Evolutionary conservation across 2,113 vertebrate genomes (phyloP), one percentile per base, ranked within the genome.

Genomic region (Platanista minor): DNA sequence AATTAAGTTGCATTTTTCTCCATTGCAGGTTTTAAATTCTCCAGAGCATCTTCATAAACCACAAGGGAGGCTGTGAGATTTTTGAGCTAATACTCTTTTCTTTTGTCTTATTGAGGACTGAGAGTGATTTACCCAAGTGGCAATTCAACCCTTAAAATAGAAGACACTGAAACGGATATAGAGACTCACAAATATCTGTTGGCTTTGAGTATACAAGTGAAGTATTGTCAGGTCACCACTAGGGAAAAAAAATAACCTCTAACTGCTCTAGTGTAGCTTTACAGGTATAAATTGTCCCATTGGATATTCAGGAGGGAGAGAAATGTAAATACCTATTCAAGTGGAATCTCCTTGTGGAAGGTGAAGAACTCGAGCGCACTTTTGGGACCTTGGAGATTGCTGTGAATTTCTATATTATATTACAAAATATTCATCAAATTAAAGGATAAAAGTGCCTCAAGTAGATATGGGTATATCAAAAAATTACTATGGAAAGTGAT

Each of bases 171-270:
- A 80, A 94, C 5, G 23, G 43, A 77, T 72, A 69, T 11, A 77
- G 59, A 96, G 43, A 25, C 15, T 64, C 71, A 94, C 71, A 96
- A 82, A 77, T 93, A 52, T 91, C 29, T 95, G 29, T 91, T 96
- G 39, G 78, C 88, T 97, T 95, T 96, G 64, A 54, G 9, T 75
- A 77, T 69, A 91, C 12, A 64, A 69, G 57, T 59, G 33, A 85
- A 93, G 86, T 69, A 41, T 46, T 43, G 25, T 85, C 64, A 83
- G 81, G 13, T 88, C 36, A 75, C 21, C 11, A 31, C 33, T 75
- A 41, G 31, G 14, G 5, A 39, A 39, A 39, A 66, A 66, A 67
- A 74, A 86, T 21, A 67, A 59, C 52, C 27, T 62, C 39, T 41
- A 18, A 29, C 20, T 83, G 21, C 52, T 95, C 10, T 64, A 17